A percentile compares a stretch with the other conserved stretches of the same genome.
phyloP scores from a whole-genome alignment of 1,140 invertebrate genomes.

The Ips typographus region DNA sequence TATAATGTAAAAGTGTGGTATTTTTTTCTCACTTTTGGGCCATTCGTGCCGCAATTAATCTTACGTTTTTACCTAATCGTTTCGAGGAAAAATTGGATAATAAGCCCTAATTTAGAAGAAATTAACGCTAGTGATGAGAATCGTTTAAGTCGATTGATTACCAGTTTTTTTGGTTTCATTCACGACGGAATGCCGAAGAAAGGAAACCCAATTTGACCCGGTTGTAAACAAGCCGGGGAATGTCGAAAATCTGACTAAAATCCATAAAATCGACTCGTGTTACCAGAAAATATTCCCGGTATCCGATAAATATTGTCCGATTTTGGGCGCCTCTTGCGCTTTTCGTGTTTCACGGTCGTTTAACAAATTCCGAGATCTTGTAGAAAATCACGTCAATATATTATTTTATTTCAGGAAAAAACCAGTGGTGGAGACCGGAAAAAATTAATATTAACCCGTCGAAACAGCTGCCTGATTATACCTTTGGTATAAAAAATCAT shows the following conservation, averaged over 20 bases:
- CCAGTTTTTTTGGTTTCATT: no score
- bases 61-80: no score
- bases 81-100: no score
- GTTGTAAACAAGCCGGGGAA: conserved; percentile 24
- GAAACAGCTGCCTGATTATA: not conserved
- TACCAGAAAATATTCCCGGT: conserved; percentile 18
- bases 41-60: no score
- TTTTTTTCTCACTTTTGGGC: no score
- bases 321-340: conserved; percentile 18
- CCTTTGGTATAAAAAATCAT: not conserved
- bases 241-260: conserved; percentile 22
- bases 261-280: conserved; percentile 27
- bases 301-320: conserved; percentile 29
- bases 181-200: not conserved
- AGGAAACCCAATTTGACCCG: conserved; percentile 2
- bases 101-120: no score
- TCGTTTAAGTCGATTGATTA: no score
- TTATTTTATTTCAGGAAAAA: conserved; percentile 5
- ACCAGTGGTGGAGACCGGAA: not conserved
- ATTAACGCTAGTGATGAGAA: no score
- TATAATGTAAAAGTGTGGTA: not conserved
- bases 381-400: conserved; percentile 9
- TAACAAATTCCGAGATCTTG: conserved; percentile 21
- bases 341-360: conserved; percentile 14
- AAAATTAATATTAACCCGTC: not conserved